Conservation (phyloP, 2,797 vertebrate genomes). For the Columba guinea region DNA sequence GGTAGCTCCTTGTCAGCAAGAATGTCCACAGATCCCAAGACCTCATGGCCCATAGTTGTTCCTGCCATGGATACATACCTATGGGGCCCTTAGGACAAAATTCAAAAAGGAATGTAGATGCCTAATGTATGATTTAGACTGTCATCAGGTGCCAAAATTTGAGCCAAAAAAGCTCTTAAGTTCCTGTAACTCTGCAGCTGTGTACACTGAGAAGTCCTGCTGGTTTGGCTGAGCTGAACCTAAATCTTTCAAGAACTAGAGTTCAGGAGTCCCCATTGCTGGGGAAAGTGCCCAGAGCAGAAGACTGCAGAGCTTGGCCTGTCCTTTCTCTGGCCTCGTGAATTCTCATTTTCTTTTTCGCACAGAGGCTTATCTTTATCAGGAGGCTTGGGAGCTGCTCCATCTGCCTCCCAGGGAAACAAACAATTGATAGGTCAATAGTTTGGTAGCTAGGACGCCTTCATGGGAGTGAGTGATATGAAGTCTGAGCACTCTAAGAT, state of each 20-base stretch:
- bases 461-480: background rate
- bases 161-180: conserved; percentile 19
- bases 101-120: background rate
- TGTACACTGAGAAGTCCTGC: conserved; percentile 16
- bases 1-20: background rate
- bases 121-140: conserved; percentile 10
- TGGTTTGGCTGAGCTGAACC: conserved; percentile 1
- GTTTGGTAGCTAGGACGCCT: background rate
- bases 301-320: background rate
- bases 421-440: background rate
- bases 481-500: background rate
- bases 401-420: background rate
- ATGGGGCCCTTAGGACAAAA: background rate
- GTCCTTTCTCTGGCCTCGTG: background rate
- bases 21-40: background rate
- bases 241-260: background rate
- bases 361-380: background rate
- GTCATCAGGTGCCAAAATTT: background rate
- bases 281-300: background rate
- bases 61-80: background rate
- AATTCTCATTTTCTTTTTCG: background rate
- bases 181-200: conserved; percentile 37
- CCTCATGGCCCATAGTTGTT: background rate
- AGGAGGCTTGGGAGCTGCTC: background rate
- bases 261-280: background rate